A percentile compares a stretch with the other conserved stretches of the same genome.
Evolutionary conservation across 1,140 invertebrate species (phyloP).

Genomic region (Spodoptera frugiperda): DNA sequence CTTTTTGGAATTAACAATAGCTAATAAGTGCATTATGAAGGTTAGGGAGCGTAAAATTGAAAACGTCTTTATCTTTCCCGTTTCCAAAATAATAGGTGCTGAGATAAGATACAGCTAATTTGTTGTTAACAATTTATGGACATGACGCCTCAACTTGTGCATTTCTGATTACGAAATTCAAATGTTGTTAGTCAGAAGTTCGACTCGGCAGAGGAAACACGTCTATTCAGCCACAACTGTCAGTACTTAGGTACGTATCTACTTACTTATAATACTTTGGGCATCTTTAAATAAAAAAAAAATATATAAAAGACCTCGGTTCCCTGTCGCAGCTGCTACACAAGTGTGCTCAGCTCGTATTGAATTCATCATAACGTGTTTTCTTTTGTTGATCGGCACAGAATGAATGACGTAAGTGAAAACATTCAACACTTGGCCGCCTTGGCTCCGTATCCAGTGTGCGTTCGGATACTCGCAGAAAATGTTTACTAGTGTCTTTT

Average conservation of each 20-base stretch:
- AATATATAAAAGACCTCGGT: neutral
- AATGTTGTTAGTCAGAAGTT: slow-evolving; percentile 11
- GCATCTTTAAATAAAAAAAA: slow-evolving; percentile 3
- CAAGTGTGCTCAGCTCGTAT: slow-evolving; percentile 20
- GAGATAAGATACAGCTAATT: neutral
- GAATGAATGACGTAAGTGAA: slow-evolving; percentile 42
- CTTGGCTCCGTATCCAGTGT: neutral
- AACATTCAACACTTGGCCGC: slow-evolving; percentile 36
- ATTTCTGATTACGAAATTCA: slow-evolving; percentile 16
- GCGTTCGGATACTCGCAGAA: slow-evolving; percentile 32
- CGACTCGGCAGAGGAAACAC: neutral
- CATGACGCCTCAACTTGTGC: neutral
- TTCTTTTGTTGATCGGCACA: slow-evolving; percentile 40
- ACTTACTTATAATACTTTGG: neutral
- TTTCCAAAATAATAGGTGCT: neutral
- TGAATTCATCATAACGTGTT: slow-evolving; percentile 44
- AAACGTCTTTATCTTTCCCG: neutral
- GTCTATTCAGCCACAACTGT: slow-evolving; percentile 6
- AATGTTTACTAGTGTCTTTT: neutral
- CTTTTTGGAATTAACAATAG: neutral
- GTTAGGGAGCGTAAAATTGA: neutral
- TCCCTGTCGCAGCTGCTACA: slow-evolving; percentile 13
- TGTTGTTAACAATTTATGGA: neutral
- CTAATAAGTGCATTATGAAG: neutral
- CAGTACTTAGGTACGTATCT: slow-evolving; percentile 13